Percentiles rank a stretch among this genome's conserved stretches.
phyloP scores from a whole-genome alignment of 2,888 invertebrate species.

The Macrophya annulata region DNA sequence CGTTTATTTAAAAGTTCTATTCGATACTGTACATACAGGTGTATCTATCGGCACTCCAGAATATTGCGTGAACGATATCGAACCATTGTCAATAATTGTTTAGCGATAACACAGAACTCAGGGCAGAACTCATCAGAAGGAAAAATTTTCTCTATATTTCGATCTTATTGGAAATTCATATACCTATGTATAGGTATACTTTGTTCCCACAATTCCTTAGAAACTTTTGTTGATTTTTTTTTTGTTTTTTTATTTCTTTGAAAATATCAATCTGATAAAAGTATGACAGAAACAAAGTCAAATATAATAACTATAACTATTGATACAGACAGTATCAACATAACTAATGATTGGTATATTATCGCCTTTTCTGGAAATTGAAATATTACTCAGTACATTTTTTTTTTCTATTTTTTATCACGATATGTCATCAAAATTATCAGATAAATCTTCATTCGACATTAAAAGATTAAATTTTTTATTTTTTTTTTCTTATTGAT shows the following conservation, averaged over 20 bases:
- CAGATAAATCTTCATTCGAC: not conserved
- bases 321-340: no score
- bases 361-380: no score
- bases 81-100: slow-evolving; percentile 43
- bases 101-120: not conserved
- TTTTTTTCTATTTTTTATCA: no score
- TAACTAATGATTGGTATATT: no score
- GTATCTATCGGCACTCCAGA: not conserved
- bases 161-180: not conserved
- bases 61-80: slow-evolving; percentile 30
- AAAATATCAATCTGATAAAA: no score
- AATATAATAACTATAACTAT: no score
- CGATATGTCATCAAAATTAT: not conserved
- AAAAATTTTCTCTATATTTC: not conserved
- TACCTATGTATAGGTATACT: no score
- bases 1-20: not conserved
- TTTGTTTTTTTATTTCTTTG: no score
- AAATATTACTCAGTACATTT: no score
- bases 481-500: not conserved
- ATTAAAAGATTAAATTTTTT: not conserved
- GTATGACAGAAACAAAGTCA: no score
- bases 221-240: no score
- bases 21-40: not conserved
- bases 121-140: not conserved
- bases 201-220: no score